A percentile compares a stretch with the other conserved stretches of the same genome.
These are phyloP conservation scores for Eucriotettix oculatus DNA, from an alignment of 2,888 invertebrate genomes.

Conservation along the genomic window DNA sequence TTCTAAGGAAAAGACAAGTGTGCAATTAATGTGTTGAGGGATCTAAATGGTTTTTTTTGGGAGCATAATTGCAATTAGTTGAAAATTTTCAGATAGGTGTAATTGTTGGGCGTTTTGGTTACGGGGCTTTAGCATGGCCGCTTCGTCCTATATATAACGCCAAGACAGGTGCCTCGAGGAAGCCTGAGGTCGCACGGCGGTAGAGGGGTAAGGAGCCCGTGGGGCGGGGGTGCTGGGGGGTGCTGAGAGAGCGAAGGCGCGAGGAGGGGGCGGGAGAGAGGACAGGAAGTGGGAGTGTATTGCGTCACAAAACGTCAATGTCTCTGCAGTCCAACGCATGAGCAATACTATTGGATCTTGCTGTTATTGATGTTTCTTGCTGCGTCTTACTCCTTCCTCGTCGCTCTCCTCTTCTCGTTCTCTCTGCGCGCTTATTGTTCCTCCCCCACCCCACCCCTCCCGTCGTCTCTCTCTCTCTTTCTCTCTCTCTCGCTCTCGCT, in stretches of 20 bases:
- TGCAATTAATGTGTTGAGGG: too few species aligned
- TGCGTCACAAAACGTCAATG: background rate
- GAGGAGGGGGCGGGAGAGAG: background rate
- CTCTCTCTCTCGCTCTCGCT: background rate
- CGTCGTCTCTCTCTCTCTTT: background rate
- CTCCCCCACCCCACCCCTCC: background rate
- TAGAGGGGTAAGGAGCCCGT: background rate
- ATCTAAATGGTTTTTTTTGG: too few species aligned
- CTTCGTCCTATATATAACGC: too few species aligned
- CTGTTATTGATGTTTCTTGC: background rate
- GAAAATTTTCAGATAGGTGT: too few species aligned
- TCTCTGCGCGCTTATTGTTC: background rate
- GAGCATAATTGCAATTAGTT: too few species aligned
- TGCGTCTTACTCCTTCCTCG: background rate
- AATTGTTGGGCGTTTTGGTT: too few species aligned
- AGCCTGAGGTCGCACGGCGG: background rate
- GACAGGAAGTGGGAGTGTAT: background rate
- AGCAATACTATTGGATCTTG: background rate
- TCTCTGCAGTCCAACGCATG: background rate
- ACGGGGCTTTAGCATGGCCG: too few species aligned
- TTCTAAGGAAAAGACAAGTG: too few species aligned
- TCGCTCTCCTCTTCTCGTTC: background rate
- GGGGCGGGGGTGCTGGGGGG: background rate
- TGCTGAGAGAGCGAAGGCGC: too few species aligned
- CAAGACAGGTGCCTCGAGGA: too few species aligned